Evolutionary conservation across 2,113 vertebrate species (phyloP).

Genomic region (Pangasianodon hypophthalmus): DNA sequence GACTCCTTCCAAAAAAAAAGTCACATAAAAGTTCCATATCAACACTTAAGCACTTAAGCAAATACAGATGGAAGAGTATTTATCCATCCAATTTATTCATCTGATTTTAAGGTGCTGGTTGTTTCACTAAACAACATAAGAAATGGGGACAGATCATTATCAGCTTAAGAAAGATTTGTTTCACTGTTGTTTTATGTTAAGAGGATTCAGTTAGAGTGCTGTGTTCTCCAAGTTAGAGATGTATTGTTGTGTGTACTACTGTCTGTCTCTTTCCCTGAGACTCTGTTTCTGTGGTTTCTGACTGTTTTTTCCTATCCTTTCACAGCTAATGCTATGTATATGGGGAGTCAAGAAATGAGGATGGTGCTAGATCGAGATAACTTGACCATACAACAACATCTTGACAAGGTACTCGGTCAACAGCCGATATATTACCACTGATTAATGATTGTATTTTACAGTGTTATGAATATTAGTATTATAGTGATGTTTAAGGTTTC

Average conservation of each 20-base stretch:
- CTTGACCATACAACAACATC: constrained; percentile 78
- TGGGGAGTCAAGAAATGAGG: constrained; percentile 92
- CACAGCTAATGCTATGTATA: constrained; percentile 87
- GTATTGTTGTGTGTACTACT: neutral
- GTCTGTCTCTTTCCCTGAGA: neutral
- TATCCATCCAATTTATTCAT: neutral
- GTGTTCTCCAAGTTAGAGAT: neutral
- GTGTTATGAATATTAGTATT: neutral
- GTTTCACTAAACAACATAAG: neutral
- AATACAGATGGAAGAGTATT: neutral
- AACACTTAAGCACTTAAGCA: neutral
- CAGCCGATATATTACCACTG: neutral
- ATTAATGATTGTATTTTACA: neutral
- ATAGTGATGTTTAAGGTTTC: neutral
- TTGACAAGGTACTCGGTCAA: constrained; percentile 83
- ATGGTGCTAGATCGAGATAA: constrained; percentile 84
- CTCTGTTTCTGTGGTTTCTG: neutral
- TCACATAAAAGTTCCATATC: neutral
- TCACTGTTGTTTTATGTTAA: constrained; percentile 14
- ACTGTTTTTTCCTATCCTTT: constrained; percentile 30
- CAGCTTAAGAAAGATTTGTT: neutral
- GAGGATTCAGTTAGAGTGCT: neutral
- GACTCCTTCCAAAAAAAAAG: neutral
- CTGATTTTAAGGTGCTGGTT: neutral
- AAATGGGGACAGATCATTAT: neutral